These are phyloP conservation scores for Seriola dumerili DNA, from an alignment of 2,113 vertebrate genomes.

Conservation along the genomic window DNA sequence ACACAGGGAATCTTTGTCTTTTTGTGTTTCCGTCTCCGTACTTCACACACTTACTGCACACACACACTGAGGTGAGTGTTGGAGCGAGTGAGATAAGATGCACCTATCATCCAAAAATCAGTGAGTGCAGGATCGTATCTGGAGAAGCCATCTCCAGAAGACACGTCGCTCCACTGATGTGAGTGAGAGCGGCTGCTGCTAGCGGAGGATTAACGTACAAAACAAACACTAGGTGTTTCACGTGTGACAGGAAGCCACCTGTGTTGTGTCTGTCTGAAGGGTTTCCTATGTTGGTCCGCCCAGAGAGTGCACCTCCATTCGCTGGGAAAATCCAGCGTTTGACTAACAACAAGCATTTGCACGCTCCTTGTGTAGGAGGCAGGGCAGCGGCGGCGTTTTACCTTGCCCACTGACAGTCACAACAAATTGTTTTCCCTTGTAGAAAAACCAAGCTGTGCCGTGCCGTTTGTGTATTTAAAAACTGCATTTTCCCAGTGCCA, in stretches of 20 bases:
- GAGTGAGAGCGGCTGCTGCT: conserved; percentile 11
- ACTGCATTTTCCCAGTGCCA: conserved; percentile 65
- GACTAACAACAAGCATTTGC: conserved; percentile 13
- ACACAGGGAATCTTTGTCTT: conserved; percentile 41
- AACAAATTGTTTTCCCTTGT: conserved; percentile 67
- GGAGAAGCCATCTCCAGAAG: conserved; percentile 47
- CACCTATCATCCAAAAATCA: conserved; percentile 32
- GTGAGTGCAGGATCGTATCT: conserved; percentile 39
- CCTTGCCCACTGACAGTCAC: conserved; percentile 54
- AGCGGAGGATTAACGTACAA: conserved; percentile 63
- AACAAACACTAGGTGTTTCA: conserved; percentile 42
- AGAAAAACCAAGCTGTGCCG: conserved; percentile 67
- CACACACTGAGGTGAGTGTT: conserved; percentile 34
- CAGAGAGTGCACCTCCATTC: neutral
- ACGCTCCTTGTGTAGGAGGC: conserved; percentile 17
- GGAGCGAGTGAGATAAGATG: conserved; percentile 49
- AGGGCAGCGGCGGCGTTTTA: conserved; percentile 18
- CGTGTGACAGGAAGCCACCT: conserved; percentile 34
- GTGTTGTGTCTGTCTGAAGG: conserved; percentile 27
- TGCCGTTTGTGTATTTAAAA: conserved; percentile 81
- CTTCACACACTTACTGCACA: conserved; percentile 29
- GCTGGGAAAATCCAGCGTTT: conserved; percentile 23
- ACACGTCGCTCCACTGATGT: conserved; percentile 53
- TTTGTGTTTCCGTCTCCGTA: conserved; percentile 23
- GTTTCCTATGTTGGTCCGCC: conserved; percentile 3